Evolutionary conservation across 2,888 invertebrate species (phyloP), one percentile per base, ranked within the genome.

Genomic region (Dilophus febrilis): DNA sequence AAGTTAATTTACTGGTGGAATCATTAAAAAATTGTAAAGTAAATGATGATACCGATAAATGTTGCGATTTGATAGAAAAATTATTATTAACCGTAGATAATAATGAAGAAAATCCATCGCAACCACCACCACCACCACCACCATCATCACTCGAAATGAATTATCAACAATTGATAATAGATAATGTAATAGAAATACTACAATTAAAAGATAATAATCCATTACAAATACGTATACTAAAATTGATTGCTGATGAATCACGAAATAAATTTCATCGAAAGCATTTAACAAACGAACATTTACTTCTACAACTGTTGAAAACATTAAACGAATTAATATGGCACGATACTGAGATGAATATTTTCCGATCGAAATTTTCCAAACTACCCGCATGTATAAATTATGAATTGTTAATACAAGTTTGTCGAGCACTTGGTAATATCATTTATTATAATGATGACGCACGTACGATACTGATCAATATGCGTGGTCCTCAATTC

Each of bases 371-470:
- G 30, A 4, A 4, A 5, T 22, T 22, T 22, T 4, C 4, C 27
- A 12, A 17, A 28, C 53, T 68, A 44, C 71, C 74, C 46, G 56
- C 76, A 38, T 63, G 76, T 8, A 77, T 77, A 47, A 8, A 22
- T 22, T 22, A 6, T 22, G 22, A 22, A 22, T 22, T 22, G 8
- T 22, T 22, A 22, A 22, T 8, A 22, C 84, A 90, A 55, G 72
- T 77, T 31, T 82, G 83, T 49, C 70, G 90, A 51, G 84, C 86
- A 3, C 64, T 91, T 17, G 90, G 87, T 29, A 91, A 91, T 59
- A 76, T 91, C 53, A 87, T 86, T 57, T 90, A 81, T 57, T 80
- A 88, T 54, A 86, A 87, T 64, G 81, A 86, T 65, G 66, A 68
- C 50, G 71, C 74, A 14, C 66, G 76, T 45, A 67, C 67, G 43